A percentile compares a stretch with the other conserved stretches of the same genome.
These are phyloP conservation scores for Drosophila ustulata DNA, from an alignment of 2,888 invertebrate species.

Conservation along the genomic window DNA sequence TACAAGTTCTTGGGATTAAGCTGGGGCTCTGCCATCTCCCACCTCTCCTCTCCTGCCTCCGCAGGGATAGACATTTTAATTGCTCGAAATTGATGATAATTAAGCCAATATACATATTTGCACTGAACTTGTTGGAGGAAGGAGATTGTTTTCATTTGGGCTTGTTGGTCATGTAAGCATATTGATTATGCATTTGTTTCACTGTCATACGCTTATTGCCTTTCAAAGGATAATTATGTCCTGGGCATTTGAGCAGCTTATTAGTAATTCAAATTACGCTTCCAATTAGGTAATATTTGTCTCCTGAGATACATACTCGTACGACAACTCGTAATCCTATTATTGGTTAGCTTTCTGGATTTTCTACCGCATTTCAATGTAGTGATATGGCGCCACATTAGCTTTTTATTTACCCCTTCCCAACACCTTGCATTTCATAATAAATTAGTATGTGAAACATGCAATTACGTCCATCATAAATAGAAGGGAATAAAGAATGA, in stretches of 20 bases:
- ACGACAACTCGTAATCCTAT: neutral
- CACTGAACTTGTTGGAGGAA: conserved; percentile 17
- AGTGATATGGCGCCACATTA: neutral
- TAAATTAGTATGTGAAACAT: conserved; percentile 65
- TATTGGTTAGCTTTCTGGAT: neutral
- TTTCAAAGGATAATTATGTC: conserved; percentile 40
- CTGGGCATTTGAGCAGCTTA: conserved; percentile 48
- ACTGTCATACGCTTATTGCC: conserved; percentile 53
- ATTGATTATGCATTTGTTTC: conserved; percentile 76
- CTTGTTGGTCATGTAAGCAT: conserved; percentile 44
- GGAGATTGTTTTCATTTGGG: conserved; percentile 47
- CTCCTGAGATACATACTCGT: neutral
- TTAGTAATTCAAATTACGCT: conserved; percentile 44
- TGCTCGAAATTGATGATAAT: conserved; percentile 80
- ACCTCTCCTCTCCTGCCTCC: neutral
- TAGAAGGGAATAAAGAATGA: conserved; percentile 16
- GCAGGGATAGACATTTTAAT: conserved; percentile 72
- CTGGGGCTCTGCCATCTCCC: conserved; percentile 7
- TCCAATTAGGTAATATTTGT: conserved; percentile 8
- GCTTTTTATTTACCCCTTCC: neutral
- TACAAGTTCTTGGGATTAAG: conserved; percentile 72
- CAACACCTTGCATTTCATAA: conserved; percentile 25
- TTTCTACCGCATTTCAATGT: neutral
- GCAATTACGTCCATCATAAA: conserved; percentile 56
- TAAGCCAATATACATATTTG: conserved; percentile 81